These are phyloP conservation scores for Sus cebifrons DNA, from an alignment of 2,797 vertebrate species.

Conservation along the genomic window DNA sequence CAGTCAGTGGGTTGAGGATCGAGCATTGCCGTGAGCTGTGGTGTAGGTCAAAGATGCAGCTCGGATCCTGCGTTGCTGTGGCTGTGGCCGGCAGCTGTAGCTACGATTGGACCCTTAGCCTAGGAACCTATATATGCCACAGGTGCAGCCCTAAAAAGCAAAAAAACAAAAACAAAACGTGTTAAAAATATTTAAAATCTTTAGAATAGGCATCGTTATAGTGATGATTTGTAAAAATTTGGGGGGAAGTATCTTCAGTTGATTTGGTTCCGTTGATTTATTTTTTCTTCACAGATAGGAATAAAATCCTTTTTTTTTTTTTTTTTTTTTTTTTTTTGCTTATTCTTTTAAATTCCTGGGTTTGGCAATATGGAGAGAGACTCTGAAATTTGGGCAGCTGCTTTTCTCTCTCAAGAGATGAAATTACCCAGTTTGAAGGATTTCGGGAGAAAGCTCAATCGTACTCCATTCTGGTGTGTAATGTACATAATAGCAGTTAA, in stretches of 20 bases:
- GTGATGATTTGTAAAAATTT: background rate
- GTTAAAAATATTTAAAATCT: constrained; percentile 28
- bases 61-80: too few species aligned
- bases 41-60: too few species aligned
- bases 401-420: background rate
- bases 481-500: background rate
- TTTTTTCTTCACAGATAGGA: constrained; percentile 14
- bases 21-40: too few species aligned
- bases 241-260: background rate
- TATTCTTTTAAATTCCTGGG: background rate
- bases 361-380: background rate
- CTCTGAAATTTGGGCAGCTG: background rate
- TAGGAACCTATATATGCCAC: too few species aligned
- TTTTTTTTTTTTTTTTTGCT: background rate
- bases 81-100: too few species aligned
- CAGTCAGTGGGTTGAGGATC: too few species aligned
- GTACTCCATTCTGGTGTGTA: background rate
- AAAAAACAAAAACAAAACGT: too few species aligned
- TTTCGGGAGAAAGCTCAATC: constrained; percentile 15
- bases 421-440: background rate
- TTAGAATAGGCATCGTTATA: background rate
- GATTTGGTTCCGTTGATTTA: constrained; percentile 14
- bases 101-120: too few species aligned
- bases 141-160: too few species aligned
- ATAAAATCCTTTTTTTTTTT: background rate